Evolutionary conservation across 2,113 vertebrate genomes (phyloP).

Genomic region (Oriolus oriolus): DNA sequence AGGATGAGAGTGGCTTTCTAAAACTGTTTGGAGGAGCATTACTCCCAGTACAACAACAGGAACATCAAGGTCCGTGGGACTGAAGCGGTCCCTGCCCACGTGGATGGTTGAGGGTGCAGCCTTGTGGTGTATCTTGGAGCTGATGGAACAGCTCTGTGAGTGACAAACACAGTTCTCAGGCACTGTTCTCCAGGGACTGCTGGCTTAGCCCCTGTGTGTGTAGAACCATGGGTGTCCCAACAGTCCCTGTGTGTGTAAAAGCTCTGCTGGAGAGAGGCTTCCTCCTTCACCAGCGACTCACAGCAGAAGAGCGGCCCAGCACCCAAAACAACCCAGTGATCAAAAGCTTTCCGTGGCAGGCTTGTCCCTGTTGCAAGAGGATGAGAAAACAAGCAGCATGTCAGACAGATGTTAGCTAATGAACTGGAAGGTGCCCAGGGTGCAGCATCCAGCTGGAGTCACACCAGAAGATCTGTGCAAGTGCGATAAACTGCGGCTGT

Average conservation of each 20-base stretch:
- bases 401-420: not conserved
- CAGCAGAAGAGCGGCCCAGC: not conserved
- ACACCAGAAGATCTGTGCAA: not conserved
- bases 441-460: not conserved
- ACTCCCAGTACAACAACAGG: not conserved
- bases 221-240: not conserved
- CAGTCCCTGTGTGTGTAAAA: not conserved
- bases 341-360: not conserved
- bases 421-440: not conserved
- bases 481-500: fast-evolving
- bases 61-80: not conserved
- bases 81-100: too few species aligned
- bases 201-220: not conserved
- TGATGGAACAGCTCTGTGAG: not conserved
- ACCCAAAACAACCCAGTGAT: not conserved
- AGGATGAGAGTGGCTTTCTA: not conserved
- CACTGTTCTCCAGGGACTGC: not conserved
- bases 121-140: not conserved
- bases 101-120: not conserved
- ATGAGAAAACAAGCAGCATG: not conserved
- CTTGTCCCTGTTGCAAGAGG: not conserved
- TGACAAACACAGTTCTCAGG: not conserved
- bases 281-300: not conserved
- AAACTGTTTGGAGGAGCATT: not conserved
- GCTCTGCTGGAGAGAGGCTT: not conserved